Base-by-base conservation (phyloP, 2,797 vertebrate species). In the Lophura swinhoii region DNA sequence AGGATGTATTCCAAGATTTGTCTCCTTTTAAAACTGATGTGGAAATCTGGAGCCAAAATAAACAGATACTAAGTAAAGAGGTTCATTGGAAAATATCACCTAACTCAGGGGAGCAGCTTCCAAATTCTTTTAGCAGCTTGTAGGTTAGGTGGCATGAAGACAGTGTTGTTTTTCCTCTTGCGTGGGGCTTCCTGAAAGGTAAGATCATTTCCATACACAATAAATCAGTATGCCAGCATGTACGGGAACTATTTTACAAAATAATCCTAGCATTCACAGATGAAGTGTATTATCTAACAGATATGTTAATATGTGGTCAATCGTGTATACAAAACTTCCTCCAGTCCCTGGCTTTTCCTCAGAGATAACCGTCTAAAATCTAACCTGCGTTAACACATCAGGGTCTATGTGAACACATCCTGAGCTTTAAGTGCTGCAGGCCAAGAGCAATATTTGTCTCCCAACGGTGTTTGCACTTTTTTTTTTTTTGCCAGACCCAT, bases 61-160 rank as follows among this genome's bases (percentile, higher is more conserved):
- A 72, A 60, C 16, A 43, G 6, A 11, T 7, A 15, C 37, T n/a
- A 28, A 0, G 0, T 71, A 41, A 68, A 33, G 15, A 60, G 8
- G 33, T 21, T 59, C 53, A 66, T 24, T 10, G n/a, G 48, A 60
- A 73, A 51, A 68, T 11, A 44, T 44, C n/a, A 21, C 22, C 20
- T 55, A 67, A 22, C 22, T 84, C 55, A 37, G 1, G 3, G 53
- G 55, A 71, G 43, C 70, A 49, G 9, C 10, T 77, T 67, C 10
- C 14, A 13, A 29, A 26, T 78, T 89, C 44, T n/a, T 81, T 64
- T 77, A 79, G 49, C 33, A 82, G 6, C 8, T 81, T 82, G 23
- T 20, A 77, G 10, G 6, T 22, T 33, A 37, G 29, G 44, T 56
- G 35, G 4, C 23, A 35, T 35, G 69, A 81, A 72, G 6, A 15